Evolutionary conservation across 1,140 invertebrate species (phyloP), one percentile per base, ranked within the genome.

Genomic region (Apis mellifera): DNA sequence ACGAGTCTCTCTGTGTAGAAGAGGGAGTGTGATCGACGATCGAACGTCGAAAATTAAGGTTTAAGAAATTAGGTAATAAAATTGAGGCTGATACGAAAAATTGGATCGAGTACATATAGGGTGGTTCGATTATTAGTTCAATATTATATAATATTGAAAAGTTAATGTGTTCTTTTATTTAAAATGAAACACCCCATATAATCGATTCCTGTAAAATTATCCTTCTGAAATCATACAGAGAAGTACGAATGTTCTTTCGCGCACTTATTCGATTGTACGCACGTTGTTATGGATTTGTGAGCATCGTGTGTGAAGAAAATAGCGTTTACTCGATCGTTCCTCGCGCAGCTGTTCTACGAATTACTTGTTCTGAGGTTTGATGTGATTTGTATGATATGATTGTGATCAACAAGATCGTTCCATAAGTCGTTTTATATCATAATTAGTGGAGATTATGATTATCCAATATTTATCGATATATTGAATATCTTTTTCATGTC

Each of bases 241-340:
- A 32, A 32, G 32, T 32, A 32, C 55, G 80, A 64, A 15, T 32
- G 26, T 32, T 19, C 17, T 64, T 32, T 32, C 32, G 68, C 68
- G 65, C 50, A 54, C 21, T 65, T 55, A 57, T 57, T 42, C 32
- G 9, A 23, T 76, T 70, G 57, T 54, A 21, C 15, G 78, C 89
- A 85, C 78, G 90, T n/a, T 91, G 89, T 92, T 92, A 92, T 91
- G 91, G 91, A 92, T 92, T 92, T 91, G 86, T 92, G 89, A 91
- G 89, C 91, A 89, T 91, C 89, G 78, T 60, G 71, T 74, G 21
- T 72, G 82, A 71, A 57, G 42, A 82, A 74, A 83, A 59, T 52
- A 86, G 62, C 54, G 71, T 68, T 79, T 15, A 11, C n/a, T 76
- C 21, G 12, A 66, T 62, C 60, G 82, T 55, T 80, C 57, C 26